These are phyloP conservation scores for Sylvilagus floridanus DNA, from an alignment of 2,797 vertebrate genomes.

Conservation along the genomic window DNA sequence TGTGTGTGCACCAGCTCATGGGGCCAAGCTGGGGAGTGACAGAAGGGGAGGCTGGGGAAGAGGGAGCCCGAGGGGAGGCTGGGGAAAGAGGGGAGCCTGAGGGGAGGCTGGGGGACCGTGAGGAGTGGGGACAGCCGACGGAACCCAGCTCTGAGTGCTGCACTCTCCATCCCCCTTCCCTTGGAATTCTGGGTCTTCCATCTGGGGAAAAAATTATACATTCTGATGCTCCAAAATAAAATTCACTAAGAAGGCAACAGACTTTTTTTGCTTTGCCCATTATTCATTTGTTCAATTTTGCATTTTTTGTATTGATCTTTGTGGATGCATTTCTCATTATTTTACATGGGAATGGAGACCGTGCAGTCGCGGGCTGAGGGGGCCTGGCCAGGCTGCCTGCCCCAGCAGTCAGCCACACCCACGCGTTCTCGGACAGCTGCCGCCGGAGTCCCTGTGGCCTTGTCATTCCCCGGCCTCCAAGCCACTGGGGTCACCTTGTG, in stretches of 20 bases:
- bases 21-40: too few relatives aligned
- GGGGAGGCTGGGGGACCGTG: too few relatives aligned
- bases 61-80: too few relatives aligned
- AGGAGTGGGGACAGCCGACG: background rate
- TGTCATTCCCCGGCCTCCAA: background rate
- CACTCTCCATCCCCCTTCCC: background rate
- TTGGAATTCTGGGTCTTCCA: background rate
- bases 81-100: too few relatives aligned
- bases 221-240: background rate
- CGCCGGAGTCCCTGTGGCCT: too few relatives aligned
- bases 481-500: background rate
- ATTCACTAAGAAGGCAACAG: background rate
- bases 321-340: background rate
- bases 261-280: background rate
- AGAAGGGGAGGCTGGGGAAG: too few relatives aligned
- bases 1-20: too few relatives aligned
- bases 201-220: background rate
- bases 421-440: too few relatives aligned
- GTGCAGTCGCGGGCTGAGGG: too few relatives aligned
- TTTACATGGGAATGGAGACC: background rate
- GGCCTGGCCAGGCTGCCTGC: background rate
- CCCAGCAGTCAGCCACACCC: fast-evolving
- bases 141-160: background rate
- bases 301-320: background rate
- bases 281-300: background rate